These are phyloP conservation scores for Aplocera efformata DNA, from an alignment of 2,888 invertebrate genomes.

Conservation along the genomic window DNA sequence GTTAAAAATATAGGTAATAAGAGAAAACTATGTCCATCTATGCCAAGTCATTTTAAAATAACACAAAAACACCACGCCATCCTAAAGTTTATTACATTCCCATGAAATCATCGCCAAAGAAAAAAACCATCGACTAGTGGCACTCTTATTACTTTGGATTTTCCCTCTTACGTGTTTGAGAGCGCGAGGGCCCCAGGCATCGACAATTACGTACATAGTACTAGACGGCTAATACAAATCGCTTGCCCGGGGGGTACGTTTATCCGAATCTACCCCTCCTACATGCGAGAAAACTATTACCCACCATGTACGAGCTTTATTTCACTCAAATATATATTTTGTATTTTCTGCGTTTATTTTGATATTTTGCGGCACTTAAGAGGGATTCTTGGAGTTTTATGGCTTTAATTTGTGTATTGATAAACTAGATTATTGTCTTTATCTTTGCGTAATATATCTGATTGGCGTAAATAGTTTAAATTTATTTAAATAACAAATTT, in stretches of 20 bases:
- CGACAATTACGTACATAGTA: slow-evolving; percentile 75
- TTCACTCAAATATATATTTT: slow-evolving; percentile 14
- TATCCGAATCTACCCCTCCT: slow-evolving; percentile 54
- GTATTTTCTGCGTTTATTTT: slow-evolving; percentile 1
- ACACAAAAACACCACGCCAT: slow-evolving; percentile 10
- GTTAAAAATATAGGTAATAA: no score
- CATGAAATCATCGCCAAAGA: slow-evolving; percentile 14
- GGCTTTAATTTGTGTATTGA: no score
- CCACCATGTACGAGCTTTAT: slow-evolving; percentile 32
- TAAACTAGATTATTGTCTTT: no score
- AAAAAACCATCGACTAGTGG: slow-evolving; percentile 45
- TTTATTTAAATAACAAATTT: no score
- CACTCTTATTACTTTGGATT: slow-evolving; percentile 56
- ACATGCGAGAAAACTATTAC: slow-evolving; percentile 61
- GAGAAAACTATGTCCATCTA: no score
- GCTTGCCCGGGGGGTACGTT: slow-evolving; percentile 70
- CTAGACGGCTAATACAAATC: slow-evolving; percentile 79
- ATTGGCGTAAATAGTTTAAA: no score
- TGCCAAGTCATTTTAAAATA: no score
- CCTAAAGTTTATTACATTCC: no score
- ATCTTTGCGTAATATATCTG: no score
- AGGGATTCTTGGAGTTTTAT: background rate
- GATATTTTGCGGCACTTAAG: slow-evolving; percentile 1
- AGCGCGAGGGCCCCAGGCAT: slow-evolving; percentile 64
- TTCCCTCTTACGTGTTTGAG: slow-evolving; percentile 59